These are phyloP conservation scores for Falco concolor DNA, from an alignment of 2,797 vertebrate species.

Conservation along the genomic window DNA sequence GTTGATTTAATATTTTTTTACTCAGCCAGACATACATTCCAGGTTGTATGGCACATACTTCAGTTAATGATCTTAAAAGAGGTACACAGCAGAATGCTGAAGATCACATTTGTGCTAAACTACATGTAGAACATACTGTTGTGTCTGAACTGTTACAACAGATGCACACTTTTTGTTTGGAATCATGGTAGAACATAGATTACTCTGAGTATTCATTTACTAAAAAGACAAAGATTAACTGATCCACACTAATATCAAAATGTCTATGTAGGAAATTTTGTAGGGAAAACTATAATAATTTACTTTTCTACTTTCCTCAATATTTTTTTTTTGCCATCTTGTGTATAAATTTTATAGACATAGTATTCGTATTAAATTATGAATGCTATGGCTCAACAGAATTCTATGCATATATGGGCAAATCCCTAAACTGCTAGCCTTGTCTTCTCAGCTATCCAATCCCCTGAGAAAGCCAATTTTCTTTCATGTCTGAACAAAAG, in stretches of 20 bases:
- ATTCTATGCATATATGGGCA: conserved; percentile 40
- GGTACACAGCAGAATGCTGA: background rate
- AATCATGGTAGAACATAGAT: background rate
- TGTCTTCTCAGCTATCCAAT: conserved; percentile 73
- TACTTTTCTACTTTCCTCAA: background rate
- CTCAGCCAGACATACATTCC: background rate
- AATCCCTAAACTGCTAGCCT: conserved; percentile 63
- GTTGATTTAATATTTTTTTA: background rate
- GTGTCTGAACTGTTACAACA: background rate
- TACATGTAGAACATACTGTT: background rate
- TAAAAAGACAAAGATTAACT: background rate
- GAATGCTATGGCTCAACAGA: conserved; percentile 30
- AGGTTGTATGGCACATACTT: background rate
- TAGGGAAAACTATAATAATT: background rate
- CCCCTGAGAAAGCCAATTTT: conserved; percentile 81
- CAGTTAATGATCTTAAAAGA: background rate
- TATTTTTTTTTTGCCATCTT: background rate
- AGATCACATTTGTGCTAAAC: background rate
- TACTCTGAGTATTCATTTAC: background rate
- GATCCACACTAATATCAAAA: background rate
- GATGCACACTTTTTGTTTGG: background rate
- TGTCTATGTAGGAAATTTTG: background rate
- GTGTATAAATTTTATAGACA: background rate
- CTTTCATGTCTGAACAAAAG: conserved; percentile 82
- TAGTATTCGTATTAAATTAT: background rate